A percentile compares a stretch with the other conserved stretches of the same genome.
Evolutionary conservation across 2,797 vertebrate species (phyloP).

Genomic region (Acrossocheilus fasciatus): DNA sequence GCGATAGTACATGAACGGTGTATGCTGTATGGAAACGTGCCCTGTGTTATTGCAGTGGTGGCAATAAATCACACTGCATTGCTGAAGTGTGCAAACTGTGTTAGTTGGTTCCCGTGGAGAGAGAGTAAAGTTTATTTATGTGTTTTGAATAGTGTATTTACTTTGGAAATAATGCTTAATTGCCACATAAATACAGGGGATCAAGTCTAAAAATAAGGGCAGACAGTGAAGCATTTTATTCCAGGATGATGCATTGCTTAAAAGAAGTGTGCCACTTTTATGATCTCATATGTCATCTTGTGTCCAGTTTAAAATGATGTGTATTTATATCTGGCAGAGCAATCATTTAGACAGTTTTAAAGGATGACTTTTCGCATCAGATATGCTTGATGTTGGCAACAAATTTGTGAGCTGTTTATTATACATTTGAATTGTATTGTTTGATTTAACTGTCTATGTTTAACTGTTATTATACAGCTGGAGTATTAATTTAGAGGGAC

Average conservation of each 20-base stretch:
- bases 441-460: not conserved
- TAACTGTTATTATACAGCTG: not conserved
- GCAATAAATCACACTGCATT: slow-evolving; percentile 24
- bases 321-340: slow-evolving; percentile 18
- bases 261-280: slow-evolving; percentile 28
- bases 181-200: slow-evolving; percentile 28
- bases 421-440: not conserved
- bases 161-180: slow-evolving; percentile 31
- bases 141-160: slow-evolving; percentile 24
- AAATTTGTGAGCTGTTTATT: not conserved
- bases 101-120: not conserved
- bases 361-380: not conserved
- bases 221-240: slow-evolving; percentile 30
- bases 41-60: slow-evolving; percentile 20
- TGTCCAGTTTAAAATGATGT: not conserved
- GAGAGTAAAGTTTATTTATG: slow-evolving; percentile 28
- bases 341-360: not conserved
- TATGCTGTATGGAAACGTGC: slow-evolving; percentile 17
- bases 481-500: not conserved
- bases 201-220: slow-evolving; percentile 34
- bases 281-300: slow-evolving; percentile 10
- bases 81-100: slow-evolving; percentile 23
- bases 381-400: not conserved
- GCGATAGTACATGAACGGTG: slow-evolving; percentile 11
- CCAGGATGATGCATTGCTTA: slow-evolving; percentile 12